phyloP scores from a whole-genome alignment of 2,797 vertebrate genomes.

The Distichodus sexfasciatus region DNA sequence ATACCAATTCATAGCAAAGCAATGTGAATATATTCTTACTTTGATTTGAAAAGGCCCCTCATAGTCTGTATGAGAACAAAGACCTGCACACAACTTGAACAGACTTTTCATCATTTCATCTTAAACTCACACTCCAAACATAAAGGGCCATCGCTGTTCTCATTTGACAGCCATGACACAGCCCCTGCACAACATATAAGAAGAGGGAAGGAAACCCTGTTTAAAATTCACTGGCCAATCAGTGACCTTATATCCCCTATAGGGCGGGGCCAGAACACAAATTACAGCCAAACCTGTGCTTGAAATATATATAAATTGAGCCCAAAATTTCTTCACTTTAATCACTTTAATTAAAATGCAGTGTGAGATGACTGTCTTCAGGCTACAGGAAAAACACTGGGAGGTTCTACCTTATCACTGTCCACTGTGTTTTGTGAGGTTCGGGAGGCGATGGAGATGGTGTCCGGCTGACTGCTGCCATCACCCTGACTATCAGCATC shows the following conservation, averaged over 20 bases:
- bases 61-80: slow-evolving; percentile 53
- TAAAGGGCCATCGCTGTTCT: slow-evolving; percentile 1
- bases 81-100: slow-evolving; percentile 63
- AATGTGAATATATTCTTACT: slow-evolving; percentile 59
- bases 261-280: slow-evolving; percentile 13
- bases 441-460: slow-evolving; percentile 94
- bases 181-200: slow-evolving; percentile 61
- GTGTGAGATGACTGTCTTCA: not conserved
- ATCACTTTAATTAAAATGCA: not conserved
- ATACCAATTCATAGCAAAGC: not conserved
- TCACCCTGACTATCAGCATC: slow-evolving; percentile 96
- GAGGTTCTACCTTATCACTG: slow-evolving; percentile 92
- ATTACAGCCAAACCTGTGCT: not conserved
- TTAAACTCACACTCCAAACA: slow-evolving; percentile 22
- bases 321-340: not conserved
- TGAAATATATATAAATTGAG: not conserved
- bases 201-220: slow-evolving; percentile 66
- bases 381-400: not conserved
- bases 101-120: slow-evolving; percentile 63
- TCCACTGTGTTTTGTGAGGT: slow-evolving; percentile 98
- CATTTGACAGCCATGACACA: slow-evolving; percentile 31
- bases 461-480: slow-evolving; percentile 95
- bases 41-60: slow-evolving; percentile 54
- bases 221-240: slow-evolving; percentile 55
- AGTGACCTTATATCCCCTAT: slow-evolving; percentile 30